A percentile compares a stretch with the other conserved stretches of the same genome.
Conservation (phyloP, 2,797 vertebrate species). For the Anableps anableps region DNA sequence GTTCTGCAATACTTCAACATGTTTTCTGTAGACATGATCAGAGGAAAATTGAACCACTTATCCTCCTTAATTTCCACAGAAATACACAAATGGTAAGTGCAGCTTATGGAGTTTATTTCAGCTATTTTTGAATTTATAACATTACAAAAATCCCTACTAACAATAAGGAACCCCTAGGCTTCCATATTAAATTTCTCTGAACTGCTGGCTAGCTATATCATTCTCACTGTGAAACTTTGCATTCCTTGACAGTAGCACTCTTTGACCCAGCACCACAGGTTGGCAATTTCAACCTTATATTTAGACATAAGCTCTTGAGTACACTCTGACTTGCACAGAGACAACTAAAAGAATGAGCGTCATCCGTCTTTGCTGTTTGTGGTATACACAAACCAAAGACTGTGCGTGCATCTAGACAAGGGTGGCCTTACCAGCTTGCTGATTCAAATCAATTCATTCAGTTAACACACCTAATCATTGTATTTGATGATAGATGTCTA, state of each 20-base stretch:
- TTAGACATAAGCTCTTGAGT: constrained; percentile 10
- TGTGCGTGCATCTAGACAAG: background rate
- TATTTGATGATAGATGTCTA: background rate
- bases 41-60: background rate
- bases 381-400: background rate
- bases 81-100: background rate
- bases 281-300: constrained; percentile 3
- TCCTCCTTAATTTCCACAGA: background rate
- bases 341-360: constrained; percentile 5
- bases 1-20: background rate
- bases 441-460: background rate
- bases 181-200: background rate
- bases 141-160: background rate
- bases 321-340: constrained; percentile 3
- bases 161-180: background rate
- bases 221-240: constrained; percentile 10
- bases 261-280: constrained; percentile 12
- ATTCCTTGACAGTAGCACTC: constrained; percentile 6
- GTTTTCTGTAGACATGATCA: background rate
- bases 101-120: background rate
- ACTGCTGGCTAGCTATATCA: background rate
- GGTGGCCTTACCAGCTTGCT: background rate
- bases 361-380: constrained; percentile 14
- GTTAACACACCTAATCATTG: background rate
- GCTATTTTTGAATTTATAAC: background rate